Conservation (phyloP, 1,140 invertebrate genomes). For the Hirudo medicinalis region DNA sequence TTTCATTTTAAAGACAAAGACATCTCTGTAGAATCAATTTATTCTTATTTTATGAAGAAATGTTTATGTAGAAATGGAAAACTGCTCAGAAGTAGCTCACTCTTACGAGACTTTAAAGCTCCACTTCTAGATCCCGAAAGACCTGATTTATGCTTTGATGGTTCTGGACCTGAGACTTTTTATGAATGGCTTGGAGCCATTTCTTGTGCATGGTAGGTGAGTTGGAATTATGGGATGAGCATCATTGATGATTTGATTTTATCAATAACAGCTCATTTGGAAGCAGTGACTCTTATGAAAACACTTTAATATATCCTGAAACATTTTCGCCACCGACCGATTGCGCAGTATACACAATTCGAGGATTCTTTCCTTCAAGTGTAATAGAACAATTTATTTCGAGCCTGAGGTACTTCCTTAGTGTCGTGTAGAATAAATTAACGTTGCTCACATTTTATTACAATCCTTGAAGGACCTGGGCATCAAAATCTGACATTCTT, state of each 20-base stretch:
- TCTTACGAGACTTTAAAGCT: not conserved
- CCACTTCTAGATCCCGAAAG: not conserved
- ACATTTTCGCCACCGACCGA: too few species aligned
- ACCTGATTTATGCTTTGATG: constrained; percentile 5
- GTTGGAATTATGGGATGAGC: too few species aligned
- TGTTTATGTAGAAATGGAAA: not conserved
- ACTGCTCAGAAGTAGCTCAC: not conserved
- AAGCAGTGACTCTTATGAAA: too few species aligned
- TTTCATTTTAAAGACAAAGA: not conserved
- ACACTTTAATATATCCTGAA: too few species aligned
- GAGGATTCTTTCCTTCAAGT: too few species aligned
- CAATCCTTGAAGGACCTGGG: not conserved
- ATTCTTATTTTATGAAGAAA: not conserved
- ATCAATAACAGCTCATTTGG: too few species aligned
- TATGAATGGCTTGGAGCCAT: constrained; percentile 12
- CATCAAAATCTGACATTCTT: constrained; percentile 5
- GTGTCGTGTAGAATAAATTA: not conserved
- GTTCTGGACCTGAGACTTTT: constrained; percentile 1
- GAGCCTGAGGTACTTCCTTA: too few species aligned
- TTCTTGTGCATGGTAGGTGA: not conserved
- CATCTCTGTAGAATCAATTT: not conserved
- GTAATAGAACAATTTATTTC: too few species aligned
- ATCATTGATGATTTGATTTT: too few species aligned
- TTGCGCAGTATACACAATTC: too few species aligned
- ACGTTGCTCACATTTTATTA: not conserved